A percentile compares a stretch with the other conserved stretches of the same genome.
These are phyloP conservation scores for Ctenochaetus hawaiiensis DNA, from an alignment of 2,797 vertebrate genomes.

Conservation along the genomic window DNA sequence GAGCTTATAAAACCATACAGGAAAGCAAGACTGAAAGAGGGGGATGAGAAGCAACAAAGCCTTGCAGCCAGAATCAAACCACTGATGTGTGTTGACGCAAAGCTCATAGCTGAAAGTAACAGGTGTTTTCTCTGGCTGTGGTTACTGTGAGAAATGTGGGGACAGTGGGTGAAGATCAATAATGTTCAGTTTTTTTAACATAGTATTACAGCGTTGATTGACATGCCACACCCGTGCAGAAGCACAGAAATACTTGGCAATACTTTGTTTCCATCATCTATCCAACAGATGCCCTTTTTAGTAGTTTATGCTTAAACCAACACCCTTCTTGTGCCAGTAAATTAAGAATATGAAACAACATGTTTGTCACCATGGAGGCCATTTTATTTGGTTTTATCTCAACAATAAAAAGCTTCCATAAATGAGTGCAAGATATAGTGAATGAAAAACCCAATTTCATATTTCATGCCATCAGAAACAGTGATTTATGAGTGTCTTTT, in stretches of 20 bases:
- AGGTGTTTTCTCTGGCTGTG: not conserved
- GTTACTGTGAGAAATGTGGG: not conserved
- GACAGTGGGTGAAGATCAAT: not conserved
- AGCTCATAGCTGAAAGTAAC: not conserved
- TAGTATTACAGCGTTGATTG: not conserved
- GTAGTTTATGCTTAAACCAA: not conserved
- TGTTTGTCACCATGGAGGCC: not conserved
- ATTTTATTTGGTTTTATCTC: not conserved
- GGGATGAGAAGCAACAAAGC: not conserved
- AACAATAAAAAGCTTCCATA: not conserved
- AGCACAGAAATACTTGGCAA: not conserved
- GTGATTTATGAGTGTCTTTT: constrained; percentile 72
- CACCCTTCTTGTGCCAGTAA: not conserved
- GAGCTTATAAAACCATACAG: too few species aligned
- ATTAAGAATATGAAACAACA: not conserved
- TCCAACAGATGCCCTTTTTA: not conserved
- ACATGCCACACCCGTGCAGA: not conserved
- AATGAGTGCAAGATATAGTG: constrained; percentile 14
- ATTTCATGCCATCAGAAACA: constrained; percentile 31
- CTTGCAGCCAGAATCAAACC: not conserved
- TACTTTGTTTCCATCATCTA: not conserved
- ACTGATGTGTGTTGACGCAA: too few species aligned
- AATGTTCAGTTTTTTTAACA: too few species aligned
- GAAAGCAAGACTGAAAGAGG: too few species aligned
- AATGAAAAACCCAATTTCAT: constrained; percentile 24